phyloP scores from a whole-genome alignment of 2,797 vertebrate genomes.

The Heliangelus exortis region DNA sequence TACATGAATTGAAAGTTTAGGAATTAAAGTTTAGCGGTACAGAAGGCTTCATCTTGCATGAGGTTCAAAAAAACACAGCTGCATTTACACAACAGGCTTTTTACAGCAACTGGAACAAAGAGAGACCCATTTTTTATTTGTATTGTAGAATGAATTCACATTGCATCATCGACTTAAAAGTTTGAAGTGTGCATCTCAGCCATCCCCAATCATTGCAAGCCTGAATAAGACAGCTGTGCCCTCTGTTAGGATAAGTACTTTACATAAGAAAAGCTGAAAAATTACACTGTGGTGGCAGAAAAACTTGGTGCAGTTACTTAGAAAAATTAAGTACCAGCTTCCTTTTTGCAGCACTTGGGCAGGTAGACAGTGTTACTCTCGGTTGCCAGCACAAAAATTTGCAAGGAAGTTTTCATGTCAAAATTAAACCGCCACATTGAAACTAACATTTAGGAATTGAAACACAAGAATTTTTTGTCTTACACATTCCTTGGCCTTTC shows the following conservation, averaged over 20 bases:
- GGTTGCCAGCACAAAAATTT: not conserved
- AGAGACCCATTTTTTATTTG: not conserved
- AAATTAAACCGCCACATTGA: not conserved
- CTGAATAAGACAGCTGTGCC: slow-evolving; percentile 1
- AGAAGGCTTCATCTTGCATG: not conserved
- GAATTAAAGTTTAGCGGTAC: not conserved
- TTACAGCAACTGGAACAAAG: slow-evolving; percentile 39
- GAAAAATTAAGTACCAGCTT: not conserved
- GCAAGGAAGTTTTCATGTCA: not conserved
- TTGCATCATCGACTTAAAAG: slow-evolving; percentile 24
- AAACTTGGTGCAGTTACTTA: not conserved
- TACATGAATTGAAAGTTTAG: slow-evolving; percentile 12
- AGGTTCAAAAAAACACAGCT: slow-evolving; percentile 15
- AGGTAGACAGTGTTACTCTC: not conserved
- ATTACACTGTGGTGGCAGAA: not conserved
- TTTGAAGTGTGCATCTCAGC: slow-evolving; percentile 31
- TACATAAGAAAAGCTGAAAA: slow-evolving; percentile 7
- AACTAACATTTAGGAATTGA: not conserved
- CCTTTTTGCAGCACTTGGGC: not conserved
- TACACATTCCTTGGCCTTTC: not conserved
- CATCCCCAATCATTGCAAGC: not conserved
- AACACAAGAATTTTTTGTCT: not conserved
- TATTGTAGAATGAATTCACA: slow-evolving; percentile 41
- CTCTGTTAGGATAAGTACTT: slow-evolving; percentile 21
- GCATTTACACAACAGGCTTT: slow-evolving; percentile 2